Evolutionary conservation across 2,888 invertebrate genomes (phyloP).

Genomic region (Eristalis intricaria): DNA sequence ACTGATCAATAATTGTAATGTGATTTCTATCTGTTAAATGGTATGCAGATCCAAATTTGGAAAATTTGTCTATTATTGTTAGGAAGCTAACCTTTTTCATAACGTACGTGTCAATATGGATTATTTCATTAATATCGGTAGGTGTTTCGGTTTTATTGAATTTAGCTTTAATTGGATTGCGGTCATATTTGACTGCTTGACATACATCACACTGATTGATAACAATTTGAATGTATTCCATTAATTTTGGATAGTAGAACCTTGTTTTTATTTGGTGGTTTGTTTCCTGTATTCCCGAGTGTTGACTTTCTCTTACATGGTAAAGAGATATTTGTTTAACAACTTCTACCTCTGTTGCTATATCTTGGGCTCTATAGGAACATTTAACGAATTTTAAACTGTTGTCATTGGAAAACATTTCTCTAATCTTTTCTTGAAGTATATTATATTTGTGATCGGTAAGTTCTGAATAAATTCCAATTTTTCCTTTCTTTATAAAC

Average conservation of each 20-base stretch:
- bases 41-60: conserved; percentile 10
- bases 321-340: conserved; percentile 70
- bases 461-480: conserved; percentile 67
- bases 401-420: conserved; percentile 67
- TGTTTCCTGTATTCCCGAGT: conserved; percentile 71
- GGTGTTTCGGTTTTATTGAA: too few species aligned
- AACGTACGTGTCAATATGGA: too few species aligned
- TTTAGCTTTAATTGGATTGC: too few species aligned
- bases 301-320: conserved; percentile 67
- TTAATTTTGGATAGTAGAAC: conserved; percentile 70
- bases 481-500: conserved; percentile 65
- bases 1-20: neutral
- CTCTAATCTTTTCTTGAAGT: conserved; percentile 66
- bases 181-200: too few species aligned
- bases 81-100: conserved; percentile 5
- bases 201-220: neutral
- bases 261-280: conserved; percentile 68
- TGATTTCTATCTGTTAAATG: conserved; percentile 24
- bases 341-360: conserved; percentile 63
- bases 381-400: conserved; percentile 70
- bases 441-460: conserved; percentile 59
- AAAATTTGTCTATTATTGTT: conserved; percentile 25
- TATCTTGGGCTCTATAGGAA: conserved; percentile 65
- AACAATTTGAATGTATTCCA: conserved; percentile 26
- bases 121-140: too few species aligned